A percentile compares a stretch with the other conserved stretches of the same genome.
Conservation (phyloP, 2,797 vertebrate genomes). For the Falco cherrug region DNA sequence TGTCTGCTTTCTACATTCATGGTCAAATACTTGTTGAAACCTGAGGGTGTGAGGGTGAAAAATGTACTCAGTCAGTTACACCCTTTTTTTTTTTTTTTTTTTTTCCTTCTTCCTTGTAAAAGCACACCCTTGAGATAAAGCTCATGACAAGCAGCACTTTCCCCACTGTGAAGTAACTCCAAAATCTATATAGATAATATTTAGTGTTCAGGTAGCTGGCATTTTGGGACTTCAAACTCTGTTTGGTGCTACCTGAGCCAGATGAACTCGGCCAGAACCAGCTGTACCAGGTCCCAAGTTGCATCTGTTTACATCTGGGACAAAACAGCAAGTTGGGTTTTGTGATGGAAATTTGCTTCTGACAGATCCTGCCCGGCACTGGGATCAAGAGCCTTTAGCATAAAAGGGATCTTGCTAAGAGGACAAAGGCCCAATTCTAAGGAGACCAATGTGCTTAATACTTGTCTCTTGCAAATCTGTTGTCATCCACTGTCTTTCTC, state of each 20-base stretch:
- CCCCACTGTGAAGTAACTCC: not conserved
- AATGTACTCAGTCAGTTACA: constrained; percentile 11
- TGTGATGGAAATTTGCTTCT: not conserved
- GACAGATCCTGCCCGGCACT: fast-evolving
- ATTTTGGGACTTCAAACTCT: not conserved
- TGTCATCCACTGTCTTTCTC: not conserved
- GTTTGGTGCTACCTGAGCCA: not conserved
- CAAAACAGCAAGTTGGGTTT: not conserved
- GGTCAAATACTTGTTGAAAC: constrained; percentile 44
- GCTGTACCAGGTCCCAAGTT: not conserved
- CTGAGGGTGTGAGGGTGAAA: constrained; percentile 51
- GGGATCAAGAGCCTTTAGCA: not conserved
- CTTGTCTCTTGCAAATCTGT: not conserved
- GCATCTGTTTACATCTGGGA: not conserved
- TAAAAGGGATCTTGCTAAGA: not conserved
- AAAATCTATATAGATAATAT: not conserved
- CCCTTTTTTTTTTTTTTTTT: not conserved
- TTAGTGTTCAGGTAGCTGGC: not conserved
- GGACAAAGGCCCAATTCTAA: not conserved
- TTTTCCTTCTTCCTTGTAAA: not conserved
- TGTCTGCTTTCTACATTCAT: not conserved
- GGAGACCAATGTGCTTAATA: not conserved
- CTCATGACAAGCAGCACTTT: not conserved
- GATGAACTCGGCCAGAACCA: not conserved
- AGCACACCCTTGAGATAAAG: constrained; percentile 10